A percentile compares a stretch with the other conserved stretches of the same genome.
Evolutionary conservation across 2,888 invertebrate species (phyloP).

Genomic region (Philopedon plagiatum): DNA sequence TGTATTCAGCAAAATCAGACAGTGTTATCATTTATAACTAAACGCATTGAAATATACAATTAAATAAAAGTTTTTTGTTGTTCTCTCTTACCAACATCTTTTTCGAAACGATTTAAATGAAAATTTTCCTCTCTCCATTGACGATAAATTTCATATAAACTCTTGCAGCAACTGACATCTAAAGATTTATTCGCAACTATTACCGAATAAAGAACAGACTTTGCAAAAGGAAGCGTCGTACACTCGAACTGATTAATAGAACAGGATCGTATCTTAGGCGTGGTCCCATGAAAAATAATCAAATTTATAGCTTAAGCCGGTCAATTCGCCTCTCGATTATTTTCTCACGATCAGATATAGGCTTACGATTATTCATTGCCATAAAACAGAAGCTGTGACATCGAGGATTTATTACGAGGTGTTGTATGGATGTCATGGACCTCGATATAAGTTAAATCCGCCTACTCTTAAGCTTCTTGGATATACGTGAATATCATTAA

Average conservation of each 20-base stretch:
- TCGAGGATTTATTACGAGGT: not conserved
- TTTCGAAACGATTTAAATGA: too few species aligned
- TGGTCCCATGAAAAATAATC: slow-evolving; percentile 45
- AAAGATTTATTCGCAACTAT: slow-evolving; percentile 40
- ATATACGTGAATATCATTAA: not conserved
- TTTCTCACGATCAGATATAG: slow-evolving; percentile 47
- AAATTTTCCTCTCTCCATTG: not conserved
- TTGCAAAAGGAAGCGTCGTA: slow-evolving; percentile 39
- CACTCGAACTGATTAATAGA: slow-evolving; percentile 45
- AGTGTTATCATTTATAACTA: too few species aligned
- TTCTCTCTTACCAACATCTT: too few species aligned
- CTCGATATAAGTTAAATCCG: not conserved
- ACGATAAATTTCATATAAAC: slow-evolving; percentile 10
- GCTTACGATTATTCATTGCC: slow-evolving; percentile 17
- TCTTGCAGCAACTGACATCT: slow-evolving; percentile 29
- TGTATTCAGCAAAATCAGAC: too few species aligned
- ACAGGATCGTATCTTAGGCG: slow-evolving; percentile 43
- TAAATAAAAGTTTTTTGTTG: too few species aligned
- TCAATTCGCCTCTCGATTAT: slow-evolving; percentile 43
- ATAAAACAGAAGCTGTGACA: slow-evolving; percentile 21
- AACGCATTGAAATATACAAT: too few species aligned
- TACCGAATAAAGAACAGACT: slow-evolving; percentile 47
- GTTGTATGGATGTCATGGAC: slow-evolving; percentile 19
- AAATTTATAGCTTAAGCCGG: slow-evolving; percentile 42
- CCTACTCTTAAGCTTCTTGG: not conserved